Percentiles rank a stretch among this genome's conserved stretches.
These are phyloP conservation scores for Callipepla californica DNA, from an alignment of 2,113 vertebrate genomes.

Conservation along the genomic window DNA sequence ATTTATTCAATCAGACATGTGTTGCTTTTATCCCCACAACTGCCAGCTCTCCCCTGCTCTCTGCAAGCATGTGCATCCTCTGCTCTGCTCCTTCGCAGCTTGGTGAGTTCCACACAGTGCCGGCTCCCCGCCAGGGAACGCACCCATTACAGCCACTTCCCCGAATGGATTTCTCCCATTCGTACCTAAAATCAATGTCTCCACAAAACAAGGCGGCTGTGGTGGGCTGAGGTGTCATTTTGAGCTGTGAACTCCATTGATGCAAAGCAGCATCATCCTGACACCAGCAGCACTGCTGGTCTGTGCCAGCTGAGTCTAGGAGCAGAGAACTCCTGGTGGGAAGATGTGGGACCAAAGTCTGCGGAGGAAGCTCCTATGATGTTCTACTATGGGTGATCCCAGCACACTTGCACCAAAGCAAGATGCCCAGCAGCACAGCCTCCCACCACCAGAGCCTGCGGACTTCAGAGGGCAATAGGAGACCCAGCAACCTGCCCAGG, in stretches of 20 bases:
- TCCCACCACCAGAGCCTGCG: accelerated
- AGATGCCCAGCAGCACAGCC: too few relatives aligned
- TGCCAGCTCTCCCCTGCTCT: slow-evolving; percentile 30
- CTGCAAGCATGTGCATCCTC: neutral
- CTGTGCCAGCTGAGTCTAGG: neutral
- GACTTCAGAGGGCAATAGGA: neutral
- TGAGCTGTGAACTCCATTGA: neutral
- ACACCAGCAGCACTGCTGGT: neutral
- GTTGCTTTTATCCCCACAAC: slow-evolving; percentile 41
- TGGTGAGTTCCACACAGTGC: accelerated
- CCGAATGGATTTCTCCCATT: neutral
- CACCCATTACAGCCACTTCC: neutral
- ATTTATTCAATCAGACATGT: slow-evolving; percentile 4
- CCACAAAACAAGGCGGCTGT: neutral
- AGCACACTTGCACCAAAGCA: accelerated
- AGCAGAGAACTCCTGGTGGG: neutral
- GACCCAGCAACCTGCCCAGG: neutral
- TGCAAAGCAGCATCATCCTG: accelerated
- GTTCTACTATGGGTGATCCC: neutral
- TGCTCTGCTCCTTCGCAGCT: neutral
- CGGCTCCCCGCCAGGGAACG: neutral
- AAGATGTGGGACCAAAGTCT: neutral
- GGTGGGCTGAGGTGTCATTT: neutral
- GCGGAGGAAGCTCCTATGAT: accelerated
- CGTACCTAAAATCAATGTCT: neutral